Conservation (phyloP, 2,797 vertebrate genomes). For the Lophura swinhoii region DNA sequence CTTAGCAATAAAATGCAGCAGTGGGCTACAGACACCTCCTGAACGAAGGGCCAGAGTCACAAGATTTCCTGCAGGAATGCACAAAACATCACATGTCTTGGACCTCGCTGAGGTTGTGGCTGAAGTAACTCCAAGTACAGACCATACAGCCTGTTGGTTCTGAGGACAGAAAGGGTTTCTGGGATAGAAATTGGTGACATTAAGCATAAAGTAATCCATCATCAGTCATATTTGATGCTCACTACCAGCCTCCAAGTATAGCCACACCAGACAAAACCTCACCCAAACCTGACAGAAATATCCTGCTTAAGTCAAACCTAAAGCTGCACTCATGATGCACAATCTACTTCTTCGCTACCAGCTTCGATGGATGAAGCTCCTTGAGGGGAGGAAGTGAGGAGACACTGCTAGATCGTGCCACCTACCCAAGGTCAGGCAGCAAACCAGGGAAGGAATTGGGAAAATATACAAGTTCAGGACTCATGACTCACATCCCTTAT, state of each 20-base stretch:
- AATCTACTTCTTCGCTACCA: not conserved
- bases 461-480: slow-evolving; percentile 28
- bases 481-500: slow-evolving; percentile 54
- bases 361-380: not conserved
- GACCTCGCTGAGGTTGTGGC: slow-evolving; percentile 16
- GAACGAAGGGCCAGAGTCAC: slow-evolving; percentile 42
- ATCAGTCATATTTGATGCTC: not conserved
- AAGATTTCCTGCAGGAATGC: slow-evolving; percentile 48
- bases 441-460: not conserved
- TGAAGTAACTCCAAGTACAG: not conserved
- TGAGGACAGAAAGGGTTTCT: not conserved
- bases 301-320: not conserved
- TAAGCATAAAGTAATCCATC: not conserved
- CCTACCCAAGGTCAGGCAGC: slow-evolving; percentile 9
- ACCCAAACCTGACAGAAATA: not conserved
- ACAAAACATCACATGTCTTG: slow-evolving; percentile 67
- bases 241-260: not conserved
- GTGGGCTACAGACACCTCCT: not conserved
- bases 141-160: not conserved
- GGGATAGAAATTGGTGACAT: not conserved
- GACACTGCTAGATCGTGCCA: not conserved
- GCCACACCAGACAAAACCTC: not conserved
- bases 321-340: not conserved
- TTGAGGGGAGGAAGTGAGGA: not conserved
- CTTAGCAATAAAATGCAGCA: slow-evolving; percentile 19